Percentiles rank a stretch among this genome's conserved stretches.
Conservation (phyloP, 2,797 vertebrate genomes). For the Lepilemur ruficaudatus region DNA sequence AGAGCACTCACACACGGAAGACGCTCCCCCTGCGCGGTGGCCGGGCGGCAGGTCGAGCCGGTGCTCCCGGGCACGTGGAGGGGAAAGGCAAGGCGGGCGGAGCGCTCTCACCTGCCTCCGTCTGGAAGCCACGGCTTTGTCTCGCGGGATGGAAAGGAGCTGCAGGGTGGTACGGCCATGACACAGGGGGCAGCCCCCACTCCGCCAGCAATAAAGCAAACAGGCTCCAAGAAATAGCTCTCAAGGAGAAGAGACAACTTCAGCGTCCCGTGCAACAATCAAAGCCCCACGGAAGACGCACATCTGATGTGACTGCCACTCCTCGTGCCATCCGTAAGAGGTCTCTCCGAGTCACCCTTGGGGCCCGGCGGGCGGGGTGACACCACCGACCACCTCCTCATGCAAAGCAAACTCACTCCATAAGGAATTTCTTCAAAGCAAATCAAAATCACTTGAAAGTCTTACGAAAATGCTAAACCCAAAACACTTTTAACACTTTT, state of each 20-base stretch:
- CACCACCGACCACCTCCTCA: neutral
- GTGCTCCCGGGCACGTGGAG: neutral
- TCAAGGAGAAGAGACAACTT: neutral
- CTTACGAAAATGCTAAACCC: neutral
- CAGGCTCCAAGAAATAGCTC: neutral
- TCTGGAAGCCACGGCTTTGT: no score
- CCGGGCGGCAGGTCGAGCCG: fast-evolving
- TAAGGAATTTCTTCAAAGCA: neutral
- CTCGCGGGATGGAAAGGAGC: neutral
- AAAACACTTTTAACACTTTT: constrained; percentile 22
- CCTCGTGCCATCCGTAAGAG: neutral
- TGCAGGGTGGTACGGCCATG: neutral
- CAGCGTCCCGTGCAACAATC: neutral
- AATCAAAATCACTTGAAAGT: neutral
- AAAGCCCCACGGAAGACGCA: neutral
- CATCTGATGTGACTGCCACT: neutral
- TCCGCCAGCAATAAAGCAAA: neutral
- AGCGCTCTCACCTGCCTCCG: neutral
- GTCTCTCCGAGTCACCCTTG: neutral
- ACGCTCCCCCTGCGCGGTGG: fast-evolving
- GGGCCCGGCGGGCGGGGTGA: fast-evolving
- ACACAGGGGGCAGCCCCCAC: neutral
- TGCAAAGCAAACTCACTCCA: neutral
- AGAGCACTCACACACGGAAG: no score
- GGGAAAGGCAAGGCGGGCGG: neutral